Conservation (phyloP, 1,140 invertebrate genomes). For the Eueides isabella region DNA sequence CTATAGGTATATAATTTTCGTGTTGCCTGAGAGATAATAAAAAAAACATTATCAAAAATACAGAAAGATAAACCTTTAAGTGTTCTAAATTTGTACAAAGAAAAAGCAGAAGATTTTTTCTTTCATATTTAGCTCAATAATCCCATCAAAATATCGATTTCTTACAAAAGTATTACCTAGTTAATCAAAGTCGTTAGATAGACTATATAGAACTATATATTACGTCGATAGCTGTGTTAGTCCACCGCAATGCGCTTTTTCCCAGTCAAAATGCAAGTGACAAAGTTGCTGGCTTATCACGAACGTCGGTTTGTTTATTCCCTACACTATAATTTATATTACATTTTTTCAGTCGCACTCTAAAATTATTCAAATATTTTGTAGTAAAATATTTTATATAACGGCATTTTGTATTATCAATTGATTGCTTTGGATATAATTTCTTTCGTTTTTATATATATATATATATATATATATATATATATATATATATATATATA, state of each 20-base stretch:
- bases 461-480: not conserved
- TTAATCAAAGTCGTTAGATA: not conserved
- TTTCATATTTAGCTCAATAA: not conserved
- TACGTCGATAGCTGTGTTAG: not conserved
- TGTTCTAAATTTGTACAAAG: too few species aligned
- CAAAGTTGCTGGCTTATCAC: slow-evolving; percentile 37
- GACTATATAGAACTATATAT: not conserved
- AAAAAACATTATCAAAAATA: too few species aligned
- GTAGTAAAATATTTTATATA: not conserved
- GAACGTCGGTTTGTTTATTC: slow-evolving; percentile 21
- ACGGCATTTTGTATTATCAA: not conserved
- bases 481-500: too few species aligned
- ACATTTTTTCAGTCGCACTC: slow-evolving; percentile 13
- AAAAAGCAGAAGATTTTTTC: too few species aligned
- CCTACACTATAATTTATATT: not conserved
- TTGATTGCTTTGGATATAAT: not conserved
- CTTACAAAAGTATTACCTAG: not conserved
- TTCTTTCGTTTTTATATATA: not conserved
- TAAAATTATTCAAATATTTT: not conserved
- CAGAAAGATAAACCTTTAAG: too few species aligned
- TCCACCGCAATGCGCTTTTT: slow-evolving; percentile 52
- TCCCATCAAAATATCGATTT: not conserved
- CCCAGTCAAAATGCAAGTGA: slow-evolving; percentile 35
- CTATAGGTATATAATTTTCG: too few species aligned
- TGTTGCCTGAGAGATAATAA: too few species aligned